Evolutionary conservation across 2,888 invertebrate genomes (phyloP), one percentile per base, ranked within the genome.

Genomic region (Drosophila nigritarsus): DNA sequence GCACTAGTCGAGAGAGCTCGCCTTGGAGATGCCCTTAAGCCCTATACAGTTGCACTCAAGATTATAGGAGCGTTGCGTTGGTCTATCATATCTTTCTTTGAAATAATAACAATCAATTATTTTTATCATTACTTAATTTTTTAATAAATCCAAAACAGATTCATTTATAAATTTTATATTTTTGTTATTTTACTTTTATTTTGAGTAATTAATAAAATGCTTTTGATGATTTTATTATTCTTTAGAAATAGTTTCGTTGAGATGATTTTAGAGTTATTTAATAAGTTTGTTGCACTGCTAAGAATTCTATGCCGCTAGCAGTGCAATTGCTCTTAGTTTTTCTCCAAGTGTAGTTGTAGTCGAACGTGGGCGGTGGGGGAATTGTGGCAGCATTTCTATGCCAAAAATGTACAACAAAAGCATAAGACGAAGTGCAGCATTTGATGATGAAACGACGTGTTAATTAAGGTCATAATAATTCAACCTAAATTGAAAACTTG

Each of bases 391-490:
- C 66, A 72, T 73, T 87, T 69, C 67, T 71, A 55, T 82, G 89
- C 89, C 85, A 89, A 85, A 85, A 89, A 76, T 84, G 56, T 89
- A 73, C 89, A 83, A 89, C 85, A 85, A 85, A 89, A 87, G 87
- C 85, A 64, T 79, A 85, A 85, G 89, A 89, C 84, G 85, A 65
- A 89, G 83, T 83, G 86, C 88, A 77, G 79, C 88, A 87, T 82
- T 89, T 88, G 89, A 90, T 90, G 90, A 87, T 87, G 87, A 88
- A 90, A 91, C 88, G 91, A 91, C 90, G 91, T 91, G 91, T 90
- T 91, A 91, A 91, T 91, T 91, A 91, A 91, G 91, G 91, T 91
- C 91, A 91, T 89, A 89, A 91, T 91, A 91, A 91, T 91, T 91
- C 87, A 87, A 90, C 83, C 86, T 88, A 89, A 87, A 87, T 87